Evolutionary conservation across 2,888 invertebrate species (phyloP).

Genomic region (Teleiodes luculella): DNA sequence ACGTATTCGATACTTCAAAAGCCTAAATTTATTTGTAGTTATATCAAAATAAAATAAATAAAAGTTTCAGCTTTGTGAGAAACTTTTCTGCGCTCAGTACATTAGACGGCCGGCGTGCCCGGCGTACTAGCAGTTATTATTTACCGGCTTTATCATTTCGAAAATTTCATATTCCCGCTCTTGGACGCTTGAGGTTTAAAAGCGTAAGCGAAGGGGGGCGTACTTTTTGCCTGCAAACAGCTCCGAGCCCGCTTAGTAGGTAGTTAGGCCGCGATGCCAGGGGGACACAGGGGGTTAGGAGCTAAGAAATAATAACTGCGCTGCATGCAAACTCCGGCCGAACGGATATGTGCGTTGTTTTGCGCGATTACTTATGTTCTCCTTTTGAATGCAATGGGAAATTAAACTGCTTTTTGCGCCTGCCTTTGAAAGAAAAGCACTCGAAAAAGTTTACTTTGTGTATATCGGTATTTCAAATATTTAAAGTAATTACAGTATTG

Average conservation of each 20-base stretch:
- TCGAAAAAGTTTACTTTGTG: too few species aligned
- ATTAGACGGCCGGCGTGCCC: conserved; percentile 63
- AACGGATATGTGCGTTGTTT: conserved; percentile 26
- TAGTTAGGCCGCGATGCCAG: conserved; percentile 54
- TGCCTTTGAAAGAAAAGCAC: neutral
- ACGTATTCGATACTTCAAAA: too few species aligned
- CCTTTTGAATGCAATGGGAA: conserved; percentile 12
- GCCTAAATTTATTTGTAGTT: too few species aligned
- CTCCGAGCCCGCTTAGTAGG: conserved; percentile 53
- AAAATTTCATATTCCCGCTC: conserved; percentile 79
- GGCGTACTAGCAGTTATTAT: conserved; percentile 76
- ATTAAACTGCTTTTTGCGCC: conserved; percentile 13
- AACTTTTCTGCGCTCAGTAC: conserved; percentile 48
- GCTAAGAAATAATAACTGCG: conserved; percentile 73
- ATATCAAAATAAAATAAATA: neutral
- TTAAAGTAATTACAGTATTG: neutral
- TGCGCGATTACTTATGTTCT: conserved; percentile 18
- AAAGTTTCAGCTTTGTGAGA: neutral
- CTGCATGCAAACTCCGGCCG: conserved; percentile 57
- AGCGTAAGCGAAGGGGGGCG: conserved; percentile 64
- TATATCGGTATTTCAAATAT: too few species aligned
- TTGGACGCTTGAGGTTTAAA: conserved; percentile 78
- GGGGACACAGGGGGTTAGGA: conserved; percentile 56
- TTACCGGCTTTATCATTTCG: conserved; percentile 79
- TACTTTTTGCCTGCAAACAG: conserved; percentile 48